phyloP scores from a whole-genome alignment of 2,888 invertebrate genomes.

The Cenopis cana region DNA sequence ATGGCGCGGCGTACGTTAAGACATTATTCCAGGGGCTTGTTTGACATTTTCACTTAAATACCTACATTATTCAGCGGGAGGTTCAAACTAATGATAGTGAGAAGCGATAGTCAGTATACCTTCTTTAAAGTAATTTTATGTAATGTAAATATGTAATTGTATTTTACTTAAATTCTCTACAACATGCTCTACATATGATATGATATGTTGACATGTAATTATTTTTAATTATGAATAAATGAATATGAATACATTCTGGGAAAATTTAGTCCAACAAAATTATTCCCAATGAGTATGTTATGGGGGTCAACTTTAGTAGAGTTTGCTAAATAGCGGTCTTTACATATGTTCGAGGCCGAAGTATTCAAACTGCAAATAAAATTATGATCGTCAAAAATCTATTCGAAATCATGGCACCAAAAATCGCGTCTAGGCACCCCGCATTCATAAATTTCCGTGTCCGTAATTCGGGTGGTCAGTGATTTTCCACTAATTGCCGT shows the following conservation, averaged over 20 bases:
- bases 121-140: neutral
- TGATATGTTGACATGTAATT: no score
- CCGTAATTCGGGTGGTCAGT: conserved; percentile 34
- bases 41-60: conserved; percentile 32
- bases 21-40: conserved; percentile 2
- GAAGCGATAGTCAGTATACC: neutral
- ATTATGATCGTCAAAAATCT: neutral
- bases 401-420: neutral
- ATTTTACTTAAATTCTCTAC: no score
- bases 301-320: no score
- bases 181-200: no score
- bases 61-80: conserved; percentile 14
- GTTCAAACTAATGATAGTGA: conserved; percentile 1
- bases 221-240: no score
- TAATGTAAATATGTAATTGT: neutral
- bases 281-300: no score
- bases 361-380: neutral
- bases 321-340: neutral
- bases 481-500: conserved; percentile 41
- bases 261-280: neutral
- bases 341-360: neutral
- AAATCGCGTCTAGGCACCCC: neutral
- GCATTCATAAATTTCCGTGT: conserved; percentile 16
- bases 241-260: no score
- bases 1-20: conserved; percentile 13